These are phyloP conservation scores for Polia nebulosa DNA, from an alignment of 2,888 invertebrate species.

Conservation along the genomic window DNA sequence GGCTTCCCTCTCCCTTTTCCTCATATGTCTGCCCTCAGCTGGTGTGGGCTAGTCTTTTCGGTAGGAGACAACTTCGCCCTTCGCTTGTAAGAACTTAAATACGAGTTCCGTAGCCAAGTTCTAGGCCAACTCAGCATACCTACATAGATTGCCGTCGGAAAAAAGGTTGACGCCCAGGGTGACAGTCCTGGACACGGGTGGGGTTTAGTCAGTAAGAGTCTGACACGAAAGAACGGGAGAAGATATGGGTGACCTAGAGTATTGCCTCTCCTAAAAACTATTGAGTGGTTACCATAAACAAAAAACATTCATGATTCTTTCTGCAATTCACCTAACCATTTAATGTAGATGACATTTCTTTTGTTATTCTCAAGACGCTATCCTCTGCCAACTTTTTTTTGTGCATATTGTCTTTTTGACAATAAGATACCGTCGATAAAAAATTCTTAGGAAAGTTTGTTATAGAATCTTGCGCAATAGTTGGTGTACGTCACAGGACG, in stretches of 20 bases:
- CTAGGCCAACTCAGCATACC: neutral
- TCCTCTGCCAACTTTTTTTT: too few species aligned
- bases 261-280: neutral
- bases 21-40: neutral
- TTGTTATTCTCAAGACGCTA: neutral
- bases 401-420: neutral
- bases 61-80: neutral
- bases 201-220: too few species aligned
- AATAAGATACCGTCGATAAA: neutral
- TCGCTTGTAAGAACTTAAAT: too few species aligned
- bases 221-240: too few species aligned
- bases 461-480: conserved; percentile 30
- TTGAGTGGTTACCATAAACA: too few species aligned
- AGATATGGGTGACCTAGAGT: too few species aligned
- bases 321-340: neutral
- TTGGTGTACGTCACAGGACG: neutral
- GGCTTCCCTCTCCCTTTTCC: neutral
- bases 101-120: neutral
- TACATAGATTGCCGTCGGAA: too few species aligned
- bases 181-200: too few species aligned
- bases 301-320: too few species aligned
- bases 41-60: neutral
- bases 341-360: neutral
- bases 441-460: neutral
- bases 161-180: too few species aligned